Evolutionary conservation across 2,797 vertebrate species (phyloP).

Genomic region (Macropodus opercularis): DNA sequence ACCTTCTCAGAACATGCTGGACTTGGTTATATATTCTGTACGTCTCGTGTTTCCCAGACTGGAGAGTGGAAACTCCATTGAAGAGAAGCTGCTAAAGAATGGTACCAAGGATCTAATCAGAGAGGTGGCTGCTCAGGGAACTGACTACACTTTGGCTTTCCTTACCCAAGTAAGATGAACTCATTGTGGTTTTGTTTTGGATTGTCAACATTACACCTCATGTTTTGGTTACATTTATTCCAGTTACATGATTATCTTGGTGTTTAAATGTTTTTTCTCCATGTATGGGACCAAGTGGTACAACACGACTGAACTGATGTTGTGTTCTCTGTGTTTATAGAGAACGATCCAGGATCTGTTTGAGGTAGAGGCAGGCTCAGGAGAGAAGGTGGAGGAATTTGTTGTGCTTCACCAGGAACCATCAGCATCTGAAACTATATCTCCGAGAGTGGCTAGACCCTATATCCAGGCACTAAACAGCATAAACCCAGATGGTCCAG

Average conservation of each 20-base stretch:
- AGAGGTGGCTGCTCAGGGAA: constrained; percentile 95
- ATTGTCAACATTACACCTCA: background rate
- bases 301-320: constrained; percentile 2
- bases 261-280: background rate
- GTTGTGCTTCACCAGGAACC: constrained; percentile 97
- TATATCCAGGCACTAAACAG: constrained; percentile 96
- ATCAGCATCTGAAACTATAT: constrained; percentile 92
- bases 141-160: constrained; percentile 92
- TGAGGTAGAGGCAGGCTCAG: constrained; percentile 93
- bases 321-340: constrained; percentile 77
- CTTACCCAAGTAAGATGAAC: constrained; percentile 87
- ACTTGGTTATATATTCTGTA: background rate
- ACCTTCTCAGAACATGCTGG: background rate
- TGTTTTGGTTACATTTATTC: background rate
- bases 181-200: background rate
- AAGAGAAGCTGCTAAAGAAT: constrained; percentile 94
- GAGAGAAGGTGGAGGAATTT: constrained; percentile 97
- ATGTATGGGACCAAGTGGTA: background rate
- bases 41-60: constrained; percentile 74
- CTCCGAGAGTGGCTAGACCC: constrained; percentile 92
- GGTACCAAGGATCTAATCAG: constrained; percentile 95
- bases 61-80: constrained; percentile 93
- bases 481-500: constrained; percentile 82
- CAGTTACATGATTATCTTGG: background rate
- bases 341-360: constrained; percentile 98